These are phyloP conservation scores for Spondyliosoma cantharus DNA, from an alignment of 2,797 vertebrate genomes.

Conservation along the genomic window DNA sequence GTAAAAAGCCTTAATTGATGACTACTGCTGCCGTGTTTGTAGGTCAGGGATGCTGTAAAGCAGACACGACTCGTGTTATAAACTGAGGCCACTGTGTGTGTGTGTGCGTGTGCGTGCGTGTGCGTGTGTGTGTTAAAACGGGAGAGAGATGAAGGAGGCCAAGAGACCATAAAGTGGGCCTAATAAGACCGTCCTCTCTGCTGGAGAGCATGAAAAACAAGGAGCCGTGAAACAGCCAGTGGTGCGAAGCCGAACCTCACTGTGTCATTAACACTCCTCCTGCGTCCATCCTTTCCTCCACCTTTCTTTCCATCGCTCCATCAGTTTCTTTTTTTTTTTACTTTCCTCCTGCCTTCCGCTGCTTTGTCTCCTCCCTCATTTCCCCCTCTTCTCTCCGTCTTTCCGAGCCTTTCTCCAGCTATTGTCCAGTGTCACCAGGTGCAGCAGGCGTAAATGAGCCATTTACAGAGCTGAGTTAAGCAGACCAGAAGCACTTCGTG, in stretches of 20 bases:
- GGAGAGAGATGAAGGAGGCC: constrained; percentile 54
- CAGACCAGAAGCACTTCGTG: constrained; percentile 34
- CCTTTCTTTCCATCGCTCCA: constrained; percentile 2
- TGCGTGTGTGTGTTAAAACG: constrained; percentile 14
- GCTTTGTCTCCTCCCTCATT: neutral
- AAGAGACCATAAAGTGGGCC: constrained; percentile 56
- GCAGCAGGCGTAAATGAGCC: constrained; percentile 43
- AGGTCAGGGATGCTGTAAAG: constrained; percentile 76
- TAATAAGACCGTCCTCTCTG: constrained; percentile 64
- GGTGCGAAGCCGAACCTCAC: constrained; percentile 49
- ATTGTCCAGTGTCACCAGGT: constrained; percentile 34
- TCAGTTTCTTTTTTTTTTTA: constrained; percentile 31
- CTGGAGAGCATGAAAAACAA: constrained; percentile 71
- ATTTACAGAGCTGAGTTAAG: constrained; percentile 40
- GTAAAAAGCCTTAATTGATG: constrained; percentile 81
- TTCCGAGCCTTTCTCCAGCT: neutral
- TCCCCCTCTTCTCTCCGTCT: neutral
- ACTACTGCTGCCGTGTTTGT: constrained; percentile 71
- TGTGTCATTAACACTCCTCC: constrained; percentile 59
- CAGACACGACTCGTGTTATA: constrained; percentile 62
- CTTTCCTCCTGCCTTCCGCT: neutral
- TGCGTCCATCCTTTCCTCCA: constrained; percentile 19
- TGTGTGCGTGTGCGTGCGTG: constrained; percentile 8
- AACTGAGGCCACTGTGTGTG: constrained; percentile 57
- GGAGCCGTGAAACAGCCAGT: constrained; percentile 64